Evolutionary conservation across 2,113 vertebrate species (phyloP).

Genomic region (Pangasianodon gigas): DNA sequence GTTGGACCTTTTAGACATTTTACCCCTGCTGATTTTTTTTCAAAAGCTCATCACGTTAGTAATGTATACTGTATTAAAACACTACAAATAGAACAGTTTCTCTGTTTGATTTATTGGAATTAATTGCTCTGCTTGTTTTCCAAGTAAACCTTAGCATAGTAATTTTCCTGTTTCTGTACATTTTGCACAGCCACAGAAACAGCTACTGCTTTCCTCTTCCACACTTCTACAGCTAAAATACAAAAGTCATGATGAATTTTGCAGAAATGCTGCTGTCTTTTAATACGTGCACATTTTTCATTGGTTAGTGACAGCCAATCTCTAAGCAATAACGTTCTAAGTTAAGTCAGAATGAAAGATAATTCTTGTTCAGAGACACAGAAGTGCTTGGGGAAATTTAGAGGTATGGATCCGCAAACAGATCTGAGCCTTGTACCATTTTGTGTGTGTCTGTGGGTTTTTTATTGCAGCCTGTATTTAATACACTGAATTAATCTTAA

Average conservation of each 20-base stretch:
- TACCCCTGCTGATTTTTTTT: not conserved
- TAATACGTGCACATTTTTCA: not conserved
- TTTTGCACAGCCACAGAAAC: not conserved
- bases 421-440: not conserved
- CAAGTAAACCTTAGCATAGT: not conserved
- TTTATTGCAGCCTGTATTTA: not conserved
- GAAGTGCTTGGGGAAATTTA: not conserved
- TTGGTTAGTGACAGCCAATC: not conserved
- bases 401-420: not conserved
- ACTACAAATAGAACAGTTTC: not conserved
- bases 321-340: not conserved
- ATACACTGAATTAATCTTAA: not conserved
- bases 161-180: not conserved
- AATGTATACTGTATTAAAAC: not conserved
- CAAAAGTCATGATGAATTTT: not conserved
- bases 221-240: not conserved
- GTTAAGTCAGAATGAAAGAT: not conserved
- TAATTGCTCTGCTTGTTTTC: not conserved
- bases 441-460: not conserved
- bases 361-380: not conserved
- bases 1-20: not conserved
- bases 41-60: not conserved
- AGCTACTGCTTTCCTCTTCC: not conserved
- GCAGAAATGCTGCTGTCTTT: not conserved
- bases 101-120: not conserved